Evolutionary conservation across 2,113 vertebrate species (phyloP), one percentile per base, ranked within the genome.

Genomic region (Nesoenas mayeri): DNA sequence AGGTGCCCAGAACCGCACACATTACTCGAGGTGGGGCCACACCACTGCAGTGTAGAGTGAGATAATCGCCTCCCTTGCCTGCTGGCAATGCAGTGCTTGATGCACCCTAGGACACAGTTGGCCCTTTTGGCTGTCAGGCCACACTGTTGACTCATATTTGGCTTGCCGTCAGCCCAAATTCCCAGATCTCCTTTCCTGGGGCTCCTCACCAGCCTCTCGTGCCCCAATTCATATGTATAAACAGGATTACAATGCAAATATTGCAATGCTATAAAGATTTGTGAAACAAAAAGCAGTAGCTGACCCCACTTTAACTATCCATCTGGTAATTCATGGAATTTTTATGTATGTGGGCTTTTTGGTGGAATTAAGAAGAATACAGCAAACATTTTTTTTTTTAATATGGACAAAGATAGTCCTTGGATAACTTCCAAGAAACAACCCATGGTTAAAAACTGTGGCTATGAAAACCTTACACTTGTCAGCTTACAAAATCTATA

Each of bases 251-350:
- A 73, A 7, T 56, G 50, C 28, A 73, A 78, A 75, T 74, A 81
- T 70, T 73, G 86, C 67, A 87, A 81, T 57, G 17, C 38, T 86
- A 26, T 26, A 78, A 73, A 64, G 44, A 92, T 65, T 60, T 67
- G 85, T 89, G 70, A 91, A 91, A 90, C n/a, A 96, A 92, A 97
- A 79, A 94, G 72, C 75, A 86, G 36, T 80, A 53, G 9, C 57
- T 69, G 44, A 8, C 40, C n/a, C 61, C 60, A 94, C 26, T 86
- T 82, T 8, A 79, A 77, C 67, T 85, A 88, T 78, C 71, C 70
- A 80, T 82, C 53, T 47, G 53, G 15, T 53, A 91, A 92, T 90
- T 69, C 0, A 64, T 15, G 12, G 20, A 77, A 73, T 57, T 77
- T 62, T 69, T 88, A 64, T 66, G 16, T 48, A 80, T 29, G 36